These are phyloP conservation scores for Hemicrepidius hirtus DNA, from an alignment of 2,888 invertebrate species.

Conservation along the genomic window DNA sequence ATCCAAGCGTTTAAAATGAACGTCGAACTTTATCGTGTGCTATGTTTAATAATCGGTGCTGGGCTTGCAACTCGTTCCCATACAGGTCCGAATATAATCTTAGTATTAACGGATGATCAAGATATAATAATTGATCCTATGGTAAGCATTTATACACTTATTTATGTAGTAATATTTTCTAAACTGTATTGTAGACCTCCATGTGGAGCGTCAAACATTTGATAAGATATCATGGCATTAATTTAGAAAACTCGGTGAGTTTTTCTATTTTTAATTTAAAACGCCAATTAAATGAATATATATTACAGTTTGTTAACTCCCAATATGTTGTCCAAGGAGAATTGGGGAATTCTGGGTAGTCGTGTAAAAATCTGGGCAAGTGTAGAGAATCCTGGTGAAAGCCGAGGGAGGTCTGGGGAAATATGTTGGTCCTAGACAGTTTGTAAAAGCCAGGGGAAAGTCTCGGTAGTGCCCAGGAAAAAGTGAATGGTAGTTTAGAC, in stretches of 20 bases:
- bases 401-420: too few species aligned
- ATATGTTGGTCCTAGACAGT: too few species aligned
- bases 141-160: slow-evolving; percentile 74
- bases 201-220: slow-evolving; percentile 79
- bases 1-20: too few species aligned
- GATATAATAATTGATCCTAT: slow-evolving; percentile 86
- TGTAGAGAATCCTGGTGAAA: too few species aligned
- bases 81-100: slow-evolving; percentile 81
- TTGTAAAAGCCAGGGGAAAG: too few species aligned
- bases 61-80: too few species aligned
- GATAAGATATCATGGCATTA: slow-evolving; percentile 79
- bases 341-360: too few species aligned
- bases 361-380: too few species aligned
- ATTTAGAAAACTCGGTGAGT: slow-evolving; percentile 79
- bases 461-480: too few species aligned
- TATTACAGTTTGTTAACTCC: slow-evolving; percentile 86
- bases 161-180: slow-evolving; percentile 52
- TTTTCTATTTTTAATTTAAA: neutral
- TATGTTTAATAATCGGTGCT: too few species aligned
- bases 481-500: too few species aligned
- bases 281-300: neutral
- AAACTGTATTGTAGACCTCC: slow-evolving; percentile 76
- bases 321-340: slow-evolving; percentile 94
- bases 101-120: slow-evolving; percentile 91
- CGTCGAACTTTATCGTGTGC: too few species aligned